phyloP scores from a whole-genome alignment of 2,113 vertebrate species.

The Istiophorus platypterus region DNA sequence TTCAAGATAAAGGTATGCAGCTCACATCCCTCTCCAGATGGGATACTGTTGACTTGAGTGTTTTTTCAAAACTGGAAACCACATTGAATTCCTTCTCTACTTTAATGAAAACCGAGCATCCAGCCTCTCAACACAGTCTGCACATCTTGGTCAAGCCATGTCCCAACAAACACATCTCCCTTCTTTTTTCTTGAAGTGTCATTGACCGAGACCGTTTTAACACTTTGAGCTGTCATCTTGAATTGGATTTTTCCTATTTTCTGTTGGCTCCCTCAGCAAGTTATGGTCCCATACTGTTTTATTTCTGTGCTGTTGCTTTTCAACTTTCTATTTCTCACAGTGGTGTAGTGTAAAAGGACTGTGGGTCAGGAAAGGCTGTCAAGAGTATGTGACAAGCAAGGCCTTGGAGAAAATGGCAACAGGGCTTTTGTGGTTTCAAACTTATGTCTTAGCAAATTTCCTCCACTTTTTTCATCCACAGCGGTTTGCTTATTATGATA shows the following conservation, averaged over 20 bases:
- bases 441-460: background rate
- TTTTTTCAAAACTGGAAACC: constrained; percentile 9
- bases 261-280: background rate
- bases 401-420: constrained; percentile 12
- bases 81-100: background rate
- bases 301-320: constrained; percentile 3
- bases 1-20: constrained; percentile 79
- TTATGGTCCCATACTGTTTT: background rate
- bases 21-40: constrained; percentile 7
- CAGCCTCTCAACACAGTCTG: background rate
- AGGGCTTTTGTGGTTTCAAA: constrained; percentile 11
- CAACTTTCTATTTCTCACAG: background rate
- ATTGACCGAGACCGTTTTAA: constrained; percentile 15
- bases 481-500: constrained; percentile 15
- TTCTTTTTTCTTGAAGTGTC: background rate
- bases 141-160: background rate
- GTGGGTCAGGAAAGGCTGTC: background rate
- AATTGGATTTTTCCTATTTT: constrained; percentile 38
- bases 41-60: constrained; percentile 15
- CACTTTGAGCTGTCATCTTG: background rate
- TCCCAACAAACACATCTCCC: background rate
- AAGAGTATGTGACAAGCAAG: background rate
- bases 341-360: background rate
- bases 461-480: background rate
- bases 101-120: background rate